Base-by-base conservation (phyloP, 2,797 vertebrate genomes). In the Eulemur mongoz region DNA sequence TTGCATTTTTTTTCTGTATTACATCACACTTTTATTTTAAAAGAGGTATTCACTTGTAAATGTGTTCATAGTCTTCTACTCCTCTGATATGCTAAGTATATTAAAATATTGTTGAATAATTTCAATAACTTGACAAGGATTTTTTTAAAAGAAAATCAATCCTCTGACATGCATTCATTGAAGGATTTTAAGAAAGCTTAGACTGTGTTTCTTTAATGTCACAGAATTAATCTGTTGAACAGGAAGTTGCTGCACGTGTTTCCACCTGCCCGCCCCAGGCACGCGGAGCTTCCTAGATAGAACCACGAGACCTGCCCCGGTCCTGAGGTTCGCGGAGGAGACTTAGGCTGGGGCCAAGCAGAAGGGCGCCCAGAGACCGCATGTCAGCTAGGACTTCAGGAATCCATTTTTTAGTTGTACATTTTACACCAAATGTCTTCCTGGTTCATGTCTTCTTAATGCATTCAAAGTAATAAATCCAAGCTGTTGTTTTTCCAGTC, bases 201-300 rank as follows among this genome's bases (percentile, higher is more conserved):
- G 50, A 20, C n/a, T 7, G 2, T 40, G 32, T 78, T 90, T 78
- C n/a, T 50, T 43, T 50, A n/a, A 27, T 17, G 48, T 32, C 27
- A 38, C 52, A 86, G 52, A 35, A 45, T 84, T 27, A 14, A 67
- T 48, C 32, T 50, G 9, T 67, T 14, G 76, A 57, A 38, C 4
- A 25, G 7, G 8, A 32, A 23, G 14, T 5, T 20, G 4, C 7
- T 5, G 2, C 30, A 7, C 1, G 1, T 35, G 3, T 57, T 17
- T 78, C 4, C 5, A 20, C 22, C 11, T 27, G 22, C 11, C 17
- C 45, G 4, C 13, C 22, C 15, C 45, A 84, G 43, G 27, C 22
- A 5, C 25, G 10, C 0, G 0, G 7, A 35, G 27, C 15, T 14
- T 57, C 23, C 23, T 40, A 7, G 61, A 35, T 11, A 9, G 23